phyloP scores from a whole-genome alignment of 2,113 vertebrate genomes.

The Orthonyx spaldingii region DNA sequence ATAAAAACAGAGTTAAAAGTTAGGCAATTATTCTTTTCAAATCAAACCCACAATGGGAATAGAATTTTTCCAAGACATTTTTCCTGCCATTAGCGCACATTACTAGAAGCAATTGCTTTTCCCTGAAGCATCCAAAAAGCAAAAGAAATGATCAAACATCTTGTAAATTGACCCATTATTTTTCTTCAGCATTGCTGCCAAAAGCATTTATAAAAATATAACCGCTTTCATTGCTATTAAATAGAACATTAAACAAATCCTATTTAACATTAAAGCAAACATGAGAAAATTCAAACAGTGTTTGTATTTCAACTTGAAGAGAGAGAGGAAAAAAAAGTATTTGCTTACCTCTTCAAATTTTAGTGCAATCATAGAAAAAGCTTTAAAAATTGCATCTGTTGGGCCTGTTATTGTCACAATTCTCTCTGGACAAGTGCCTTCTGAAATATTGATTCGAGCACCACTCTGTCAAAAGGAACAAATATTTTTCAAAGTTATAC shows the following conservation, averaged over 20 bases:
- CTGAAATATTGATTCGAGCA: slow-evolving; percentile 92
- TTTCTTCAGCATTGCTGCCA: slow-evolving; percentile 30
- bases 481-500: background rate
- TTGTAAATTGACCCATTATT: slow-evolving; percentile 62
- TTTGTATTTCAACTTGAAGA: slow-evolving; percentile 14
- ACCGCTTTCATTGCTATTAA: slow-evolving; percentile 44
- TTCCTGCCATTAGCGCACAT: slow-evolving; percentile 48
- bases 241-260: slow-evolving; percentile 51
- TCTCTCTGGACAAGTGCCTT: slow-evolving; percentile 90
- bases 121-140: slow-evolving; percentile 52
- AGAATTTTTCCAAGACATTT: slow-evolving; percentile 46
- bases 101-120: slow-evolving; percentile 54
- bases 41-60: slow-evolving; percentile 39
- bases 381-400: slow-evolving; percentile 90
- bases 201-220: slow-evolving; percentile 58
- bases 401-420: slow-evolving; percentile 93
- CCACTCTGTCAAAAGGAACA: slow-evolving; percentile 80
- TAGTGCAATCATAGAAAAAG: slow-evolving; percentile 92
- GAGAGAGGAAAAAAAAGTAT: background rate
- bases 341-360: slow-evolving; percentile 91
- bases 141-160: slow-evolving; percentile 62
- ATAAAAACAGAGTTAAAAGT: slow-evolving; percentile 27
- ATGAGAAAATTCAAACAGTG: slow-evolving; percentile 23
- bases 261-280: slow-evolving; percentile 58
- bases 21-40: slow-evolving; percentile 45